A percentile compares a stretch with the other conserved stretches of the same genome.
These are phyloP conservation scores for Channa maculata DNA, from an alignment of 2,113 vertebrate genomes.

Conservation along the genomic window DNA sequence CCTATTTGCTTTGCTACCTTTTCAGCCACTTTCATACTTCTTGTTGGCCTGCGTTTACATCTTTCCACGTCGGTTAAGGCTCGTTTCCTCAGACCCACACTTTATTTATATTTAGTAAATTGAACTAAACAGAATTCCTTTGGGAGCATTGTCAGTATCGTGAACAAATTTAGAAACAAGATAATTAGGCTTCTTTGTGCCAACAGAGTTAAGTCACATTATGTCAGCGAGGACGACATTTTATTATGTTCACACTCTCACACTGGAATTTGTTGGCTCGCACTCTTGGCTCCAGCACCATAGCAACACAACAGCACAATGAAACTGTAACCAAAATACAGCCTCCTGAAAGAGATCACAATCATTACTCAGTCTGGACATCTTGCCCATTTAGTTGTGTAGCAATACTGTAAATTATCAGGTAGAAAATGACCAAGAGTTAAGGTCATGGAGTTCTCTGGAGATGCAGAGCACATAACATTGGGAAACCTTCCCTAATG, in stretches of 20 bases:
- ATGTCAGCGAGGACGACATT: background rate
- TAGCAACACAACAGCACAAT: slow-evolving; percentile 43
- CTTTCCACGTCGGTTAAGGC: too few species aligned
- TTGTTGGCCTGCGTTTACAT: background rate
- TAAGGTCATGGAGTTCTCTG: background rate
- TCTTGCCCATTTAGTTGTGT: background rate
- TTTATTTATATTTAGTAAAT: background rate
- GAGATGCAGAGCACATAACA: background rate
- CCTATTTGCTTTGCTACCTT: too few species aligned
- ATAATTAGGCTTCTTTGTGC: background rate
- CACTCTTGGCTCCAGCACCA: slow-evolving; percentile 15
- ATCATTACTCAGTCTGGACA: too few species aligned
- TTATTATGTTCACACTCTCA: slow-evolving; percentile 14
- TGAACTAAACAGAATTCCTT: background rate
- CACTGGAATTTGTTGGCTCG: slow-evolving; percentile 34
- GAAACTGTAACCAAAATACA: slow-evolving; percentile 21
- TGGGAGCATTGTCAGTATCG: background rate
- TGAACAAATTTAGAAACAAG: background rate
- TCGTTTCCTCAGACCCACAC: background rate
- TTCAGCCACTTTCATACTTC: too few species aligned
- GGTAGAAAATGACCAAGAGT: background rate
- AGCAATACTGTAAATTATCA: background rate
- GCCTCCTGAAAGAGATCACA: background rate
- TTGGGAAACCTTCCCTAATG: background rate
- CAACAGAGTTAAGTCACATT: slow-evolving; percentile 6